Evolutionary conservation across 2,113 vertebrate species (phyloP).

Genomic region (Oryzias javanicus): DNA sequence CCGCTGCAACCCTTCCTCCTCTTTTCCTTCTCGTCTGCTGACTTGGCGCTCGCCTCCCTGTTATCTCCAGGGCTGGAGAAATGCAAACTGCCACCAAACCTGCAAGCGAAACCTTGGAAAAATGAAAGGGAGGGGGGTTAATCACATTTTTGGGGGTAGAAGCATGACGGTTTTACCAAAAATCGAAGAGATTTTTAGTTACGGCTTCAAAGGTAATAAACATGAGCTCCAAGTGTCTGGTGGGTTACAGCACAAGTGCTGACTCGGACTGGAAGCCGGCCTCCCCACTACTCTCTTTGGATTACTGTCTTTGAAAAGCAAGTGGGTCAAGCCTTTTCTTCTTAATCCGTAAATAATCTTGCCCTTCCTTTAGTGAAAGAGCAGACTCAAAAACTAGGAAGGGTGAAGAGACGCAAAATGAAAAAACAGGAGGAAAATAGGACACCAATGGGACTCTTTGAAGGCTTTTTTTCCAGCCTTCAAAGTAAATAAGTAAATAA

Average conservation of each 20-base stretch:
- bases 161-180: too few species aligned
- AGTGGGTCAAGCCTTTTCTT: constrained; percentile 75
- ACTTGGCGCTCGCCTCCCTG: constrained; percentile 51
- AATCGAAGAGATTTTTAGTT: constrained; percentile 41
- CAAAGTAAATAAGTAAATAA: too few species aligned
- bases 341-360: constrained; percentile 72
- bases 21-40: constrained; percentile 48
- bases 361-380: constrained; percentile 45
- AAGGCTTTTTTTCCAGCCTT: too few species aligned
- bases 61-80: constrained; percentile 35
- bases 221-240: constrained; percentile 41
- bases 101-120: constrained; percentile 16
- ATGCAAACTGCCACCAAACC: constrained; percentile 40
- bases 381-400: constrained; percentile 47
- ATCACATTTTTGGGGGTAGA: neutral
- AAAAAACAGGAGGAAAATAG: constrained; percentile 11
- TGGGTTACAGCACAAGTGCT: constrained; percentile 45
- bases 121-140: constrained; percentile 1
- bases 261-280: constrained; percentile 46
- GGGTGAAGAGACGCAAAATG: constrained; percentile 5
- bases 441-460: constrained; percentile 6
- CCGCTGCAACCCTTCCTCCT: neutral
- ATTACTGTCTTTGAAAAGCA: constrained; percentile 61
- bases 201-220: constrained; percentile 61
- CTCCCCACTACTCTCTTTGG: constrained; percentile 37